phyloP scores from a whole-genome alignment of 2,113 vertebrate genomes.

The Poeciliopsis turrubarensis region DNA sequence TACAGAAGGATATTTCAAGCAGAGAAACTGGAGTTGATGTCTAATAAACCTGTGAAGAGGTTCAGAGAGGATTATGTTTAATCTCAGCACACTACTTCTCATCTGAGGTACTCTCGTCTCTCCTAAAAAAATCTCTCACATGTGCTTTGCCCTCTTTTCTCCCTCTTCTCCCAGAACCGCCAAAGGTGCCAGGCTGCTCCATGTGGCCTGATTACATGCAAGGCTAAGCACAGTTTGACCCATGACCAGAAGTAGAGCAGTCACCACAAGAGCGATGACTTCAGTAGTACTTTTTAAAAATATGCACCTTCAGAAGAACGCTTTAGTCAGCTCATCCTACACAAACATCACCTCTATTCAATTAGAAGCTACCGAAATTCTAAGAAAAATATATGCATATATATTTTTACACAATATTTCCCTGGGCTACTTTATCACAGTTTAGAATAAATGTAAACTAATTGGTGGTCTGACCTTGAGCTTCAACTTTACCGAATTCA shows the following conservation, averaged over 20 bases:
- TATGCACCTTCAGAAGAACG: slow-evolving; percentile 26
- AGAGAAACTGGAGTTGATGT: slow-evolving; percentile 10
- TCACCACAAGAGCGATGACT: slow-evolving; percentile 41
- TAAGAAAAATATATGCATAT: too few relatives aligned
- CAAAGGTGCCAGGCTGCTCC: slow-evolving; percentile 64
- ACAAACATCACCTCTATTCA: background rate
- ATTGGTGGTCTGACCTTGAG: slow-evolving; percentile 36
- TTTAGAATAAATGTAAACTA: slow-evolving; percentile 28
- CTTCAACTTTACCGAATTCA: slow-evolving; percentile 20
- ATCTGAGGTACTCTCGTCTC: slow-evolving; percentile 12
- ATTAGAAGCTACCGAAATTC: background rate
- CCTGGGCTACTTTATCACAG: slow-evolving; percentile 6
- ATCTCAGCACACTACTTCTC: slow-evolving; percentile 28
- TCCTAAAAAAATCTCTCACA: slow-evolving; percentile 23
- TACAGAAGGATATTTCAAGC: slow-evolving; percentile 17
- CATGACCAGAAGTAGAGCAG: slow-evolving; percentile 62
- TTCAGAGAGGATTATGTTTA: slow-evolving; percentile 41
- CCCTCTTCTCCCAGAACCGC: slow-evolving; percentile 41
- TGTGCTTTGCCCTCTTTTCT: slow-evolving; percentile 48
- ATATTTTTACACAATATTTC: too few relatives aligned
- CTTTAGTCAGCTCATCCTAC: slow-evolving; percentile 13
- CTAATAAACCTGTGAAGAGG: slow-evolving; percentile 36
- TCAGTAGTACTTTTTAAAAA: slow-evolving; percentile 14
- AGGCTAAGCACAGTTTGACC: slow-evolving; percentile 77
- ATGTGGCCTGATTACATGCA: slow-evolving; percentile 76